These are phyloP conservation scores for Philypnodon macrostomus DNA, from an alignment of 2,797 vertebrate genomes.

Conservation along the genomic window DNA sequence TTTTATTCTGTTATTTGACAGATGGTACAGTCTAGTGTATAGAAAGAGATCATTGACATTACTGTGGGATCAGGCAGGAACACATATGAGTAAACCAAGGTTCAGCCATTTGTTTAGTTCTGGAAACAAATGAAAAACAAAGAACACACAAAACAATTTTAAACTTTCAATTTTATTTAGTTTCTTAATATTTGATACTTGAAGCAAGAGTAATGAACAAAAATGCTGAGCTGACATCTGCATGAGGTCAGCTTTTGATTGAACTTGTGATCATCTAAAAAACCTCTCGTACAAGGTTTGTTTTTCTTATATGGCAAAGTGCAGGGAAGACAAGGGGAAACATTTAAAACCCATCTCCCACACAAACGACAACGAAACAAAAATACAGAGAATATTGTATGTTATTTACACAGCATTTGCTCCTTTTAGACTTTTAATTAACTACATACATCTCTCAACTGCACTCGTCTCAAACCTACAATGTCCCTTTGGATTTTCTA, in stretches of 20 bases:
- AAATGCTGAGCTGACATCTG: slow-evolving; percentile 67
- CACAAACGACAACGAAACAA: slow-evolving; percentile 52
- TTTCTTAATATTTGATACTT: slow-evolving; percentile 72
- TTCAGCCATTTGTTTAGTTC: neutral
- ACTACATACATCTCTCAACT: slow-evolving; percentile 64
- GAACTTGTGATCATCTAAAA: slow-evolving; percentile 36
- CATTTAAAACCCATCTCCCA: slow-evolving; percentile 68
- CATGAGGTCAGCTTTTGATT: slow-evolving; percentile 47
- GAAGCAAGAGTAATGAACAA: slow-evolving; percentile 77
- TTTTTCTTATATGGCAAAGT: slow-evolving; percentile 63
- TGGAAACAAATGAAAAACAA: neutral
- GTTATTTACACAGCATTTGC: slow-evolving; percentile 73
- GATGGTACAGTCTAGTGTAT: slow-evolving; percentile 4
- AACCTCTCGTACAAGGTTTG: slow-evolving; percentile 40
- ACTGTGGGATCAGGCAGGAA: neutral
- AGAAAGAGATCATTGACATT: neutral
- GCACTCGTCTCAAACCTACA: slow-evolving; percentile 68
- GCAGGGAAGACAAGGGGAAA: slow-evolving; percentile 62
- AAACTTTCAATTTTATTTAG: slow-evolving; percentile 72
- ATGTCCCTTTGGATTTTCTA: slow-evolving; percentile 66
- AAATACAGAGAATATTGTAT: slow-evolving; percentile 44
- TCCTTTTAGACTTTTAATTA: slow-evolving; percentile 60
- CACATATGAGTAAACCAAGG: neutral
- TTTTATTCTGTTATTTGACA: slow-evolving; percentile 24
- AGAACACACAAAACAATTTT: slow-evolving; percentile 49